A percentile compares a stretch with the other conserved stretches of the same genome.
phyloP scores from a whole-genome alignment of 2,113 vertebrate genomes.

The Spheniscus mendiculus region DNA sequence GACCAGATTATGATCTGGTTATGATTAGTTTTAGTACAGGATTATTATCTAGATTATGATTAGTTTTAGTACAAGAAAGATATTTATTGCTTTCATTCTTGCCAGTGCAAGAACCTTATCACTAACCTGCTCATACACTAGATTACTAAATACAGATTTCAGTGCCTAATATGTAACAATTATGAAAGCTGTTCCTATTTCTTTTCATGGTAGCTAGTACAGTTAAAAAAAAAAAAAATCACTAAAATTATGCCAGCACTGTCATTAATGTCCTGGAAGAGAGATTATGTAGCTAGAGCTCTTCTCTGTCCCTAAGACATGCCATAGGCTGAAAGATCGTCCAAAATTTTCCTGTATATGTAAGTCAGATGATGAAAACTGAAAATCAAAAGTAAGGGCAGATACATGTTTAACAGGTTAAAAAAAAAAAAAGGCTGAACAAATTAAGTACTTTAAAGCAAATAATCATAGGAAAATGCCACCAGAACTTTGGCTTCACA shows the following conservation, averaged over 20 bases:
- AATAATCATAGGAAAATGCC: background rate
- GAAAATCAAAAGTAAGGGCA: background rate
- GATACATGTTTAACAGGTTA: background rate
- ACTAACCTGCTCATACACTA: background rate
- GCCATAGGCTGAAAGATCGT: background rate
- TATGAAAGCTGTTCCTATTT: background rate
- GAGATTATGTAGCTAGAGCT: background rate
- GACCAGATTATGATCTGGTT: background rate
- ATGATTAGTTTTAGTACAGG: background rate
- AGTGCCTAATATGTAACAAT: background rate
- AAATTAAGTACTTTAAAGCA: background rate
- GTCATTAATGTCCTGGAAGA: background rate
- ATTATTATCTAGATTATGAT: no score
- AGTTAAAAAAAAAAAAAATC: background rate
- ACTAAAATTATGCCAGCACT: background rate
- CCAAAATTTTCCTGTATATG: background rate
- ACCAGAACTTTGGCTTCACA: fast-evolving
- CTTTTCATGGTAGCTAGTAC: background rate
- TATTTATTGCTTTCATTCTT: background rate
- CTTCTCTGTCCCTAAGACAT: background rate
- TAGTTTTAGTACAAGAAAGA: background rate
- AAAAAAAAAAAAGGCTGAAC: background rate
- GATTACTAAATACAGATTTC: background rate
- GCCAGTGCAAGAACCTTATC: background rate
- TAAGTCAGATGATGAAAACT: background rate